Base-by-base conservation (phyloP, 2,113 vertebrate genomes). In the Callithrix jacchus region DNA sequence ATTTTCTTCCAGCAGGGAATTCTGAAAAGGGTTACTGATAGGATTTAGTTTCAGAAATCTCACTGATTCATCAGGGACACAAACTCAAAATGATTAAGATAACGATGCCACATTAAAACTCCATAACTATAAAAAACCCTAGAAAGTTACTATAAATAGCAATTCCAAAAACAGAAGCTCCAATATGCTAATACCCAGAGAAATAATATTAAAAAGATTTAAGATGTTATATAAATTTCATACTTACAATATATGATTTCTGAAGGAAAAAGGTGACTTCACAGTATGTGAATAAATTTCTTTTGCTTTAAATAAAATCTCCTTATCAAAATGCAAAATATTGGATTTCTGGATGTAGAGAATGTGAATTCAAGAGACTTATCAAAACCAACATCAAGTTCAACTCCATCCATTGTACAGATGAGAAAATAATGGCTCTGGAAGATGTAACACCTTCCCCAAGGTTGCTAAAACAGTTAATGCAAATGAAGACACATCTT, bases 1-100 rank as follows among this genome's bases (percentile, higher is more conserved):
- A 27, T 82, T 74, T 84, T 30, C n/a, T 56, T 25, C 8, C 6
- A 79, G 79, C 3, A 91, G 77, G 64, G 5, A 81, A 76, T 58
- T 68, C 5, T 66, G 40, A 70, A 76, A 74, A 66, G 12, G 30
- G 3, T 58, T 68, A 81, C 11, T 82, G 23, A 84, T 21, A 58
- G 68, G 8, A 77, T 74, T 94, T 86, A 91, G 47, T 21, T 93
- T 96, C 35, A 96, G 85, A 95, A 93, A 93, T 66, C 32, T 61
- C 40, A 70, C 4, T 90, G 58, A 64, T 37, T 85, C 74, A 30
- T 52, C 58, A 95, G 40, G 84, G 17, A 86, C 35, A 95, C 18
- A 94, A 89, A 91, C 18, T 91, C 73, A 93, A 89, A 70, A 94
- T 82, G 76, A 89, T 79, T 64, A 96, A 58, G 58, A 94, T 30